phyloP scores from a whole-genome alignment of 2,113 vertebrate genomes.

The Caranx ignobilis region DNA sequence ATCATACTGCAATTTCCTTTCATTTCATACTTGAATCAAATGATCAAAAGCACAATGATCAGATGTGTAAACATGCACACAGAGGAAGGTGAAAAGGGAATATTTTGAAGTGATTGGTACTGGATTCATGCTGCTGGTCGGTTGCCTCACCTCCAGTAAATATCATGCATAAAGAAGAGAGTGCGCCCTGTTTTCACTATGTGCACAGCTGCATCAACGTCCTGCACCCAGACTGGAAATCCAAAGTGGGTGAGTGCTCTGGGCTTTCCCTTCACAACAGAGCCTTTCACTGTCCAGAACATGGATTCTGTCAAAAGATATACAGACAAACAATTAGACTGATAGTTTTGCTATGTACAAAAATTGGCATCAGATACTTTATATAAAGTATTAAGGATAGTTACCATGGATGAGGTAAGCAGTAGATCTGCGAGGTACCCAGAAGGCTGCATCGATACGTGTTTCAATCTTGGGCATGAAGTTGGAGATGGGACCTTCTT shows the following conservation, averaged over 20 bases:
- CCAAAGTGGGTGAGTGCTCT: constrained; percentile 80
- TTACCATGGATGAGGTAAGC: constrained; percentile 84
- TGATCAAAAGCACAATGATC: background rate
- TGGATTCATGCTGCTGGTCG: background rate
- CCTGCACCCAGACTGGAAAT: constrained; percentile 79
- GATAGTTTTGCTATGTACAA: background rate
- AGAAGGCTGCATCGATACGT: constrained; percentile 83
- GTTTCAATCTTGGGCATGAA: constrained; percentile 84
- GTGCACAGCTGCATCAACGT: constrained; percentile 82
- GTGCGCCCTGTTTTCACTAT: constrained; percentile 78
- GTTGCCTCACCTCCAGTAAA: constrained; percentile 83
- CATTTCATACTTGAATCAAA: no score
- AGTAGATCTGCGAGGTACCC: constrained; percentile 76
- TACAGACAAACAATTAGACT: background rate
- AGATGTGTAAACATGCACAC: background rate
- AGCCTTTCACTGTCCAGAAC: constrained; percentile 83
- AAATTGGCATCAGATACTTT: background rate
- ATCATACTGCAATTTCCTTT: no score
- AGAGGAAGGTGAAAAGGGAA: background rate
- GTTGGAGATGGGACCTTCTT: constrained; percentile 83
- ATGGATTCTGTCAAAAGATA: constrained; percentile 68
- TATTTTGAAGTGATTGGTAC: background rate
- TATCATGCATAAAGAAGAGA: constrained; percentile 82
- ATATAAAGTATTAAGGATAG: background rate
- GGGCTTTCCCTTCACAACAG: constrained; percentile 70